Evolutionary conservation across 2,888 invertebrate species (phyloP), one percentile per base, ranked within the genome.

Genomic region (Rotaria magnacalcarata): DNA sequence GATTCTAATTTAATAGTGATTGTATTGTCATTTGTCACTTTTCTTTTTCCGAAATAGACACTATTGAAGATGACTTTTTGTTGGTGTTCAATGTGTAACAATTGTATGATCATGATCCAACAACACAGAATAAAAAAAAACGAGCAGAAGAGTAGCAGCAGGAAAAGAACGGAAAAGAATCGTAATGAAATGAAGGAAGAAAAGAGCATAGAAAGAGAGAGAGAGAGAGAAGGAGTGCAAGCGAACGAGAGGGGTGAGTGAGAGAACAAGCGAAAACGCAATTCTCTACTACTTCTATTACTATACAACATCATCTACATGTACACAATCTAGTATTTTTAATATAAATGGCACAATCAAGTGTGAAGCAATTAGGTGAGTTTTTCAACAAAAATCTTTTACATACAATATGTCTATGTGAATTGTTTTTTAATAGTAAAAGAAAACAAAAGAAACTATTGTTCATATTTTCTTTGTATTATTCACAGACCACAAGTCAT

Each of bases 1-100:
- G 58, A 60, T 60, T 60, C 58, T 60, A 60, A 60, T 60, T 60
- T 60, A 60, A 60, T 60, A n/a, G 58, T 60, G 58, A 60, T 60
- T 60, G 58, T 7, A 8, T 60, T 60, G 58, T 60, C 58, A 60
- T 60, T 60, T 60, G 58, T 60, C 58, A 60, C 58, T 60, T 60
- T 60, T 60, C 24, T 24, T 27, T 60, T 60, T 8, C 11, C n/a
- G 10, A 60, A 60, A 60, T 60, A 27, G 58, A 60, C 27, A 60
- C 10, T 60, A 27, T n/a, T 11, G 27, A n/a, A n/a, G 58, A 60
- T 60, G 58, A 27, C 27, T 60, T 60, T 60, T 10, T 27, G 58
- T 60, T 60, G 58, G 11, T 60, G 58, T 60, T 60, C 58, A 60
- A 60, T 60, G 58, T 60, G 27, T n/a, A 60, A 60, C n/a, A 27